Evolutionary conservation across 2,888 invertebrate species (phyloP).

Genomic region (Thymelicus lineola): DNA sequence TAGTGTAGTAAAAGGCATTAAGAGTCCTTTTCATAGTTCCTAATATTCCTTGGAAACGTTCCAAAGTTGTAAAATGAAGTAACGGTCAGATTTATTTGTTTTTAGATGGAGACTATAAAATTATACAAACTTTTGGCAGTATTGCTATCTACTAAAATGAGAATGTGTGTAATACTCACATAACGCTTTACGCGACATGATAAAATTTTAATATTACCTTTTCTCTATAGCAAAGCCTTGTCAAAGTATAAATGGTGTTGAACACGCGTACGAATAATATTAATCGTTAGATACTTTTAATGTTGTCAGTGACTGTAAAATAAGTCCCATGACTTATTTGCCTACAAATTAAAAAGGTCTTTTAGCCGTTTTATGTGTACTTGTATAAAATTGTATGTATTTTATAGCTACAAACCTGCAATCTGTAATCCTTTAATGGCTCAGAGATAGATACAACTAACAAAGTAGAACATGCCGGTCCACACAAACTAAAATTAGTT

Average conservation of each 20-base stretch:
- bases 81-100: conserved; percentile 34
- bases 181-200: not conserved
- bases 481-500: too few relatives aligned
- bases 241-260: too few relatives aligned
- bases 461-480: too few relatives aligned
- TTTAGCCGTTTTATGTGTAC: too few relatives aligned
- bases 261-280: too few relatives aligned
- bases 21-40: conserved; percentile 26
- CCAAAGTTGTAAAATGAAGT: conserved; percentile 33
- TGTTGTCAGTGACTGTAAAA: too few relatives aligned
- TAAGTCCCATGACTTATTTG: too few relatives aligned
- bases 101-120: conserved; percentile 26
- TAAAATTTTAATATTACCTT: too few relatives aligned
- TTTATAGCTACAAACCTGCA: not conserved
- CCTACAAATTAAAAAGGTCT: too few relatives aligned
- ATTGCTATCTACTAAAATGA: not conserved
- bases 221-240: too few relatives aligned
- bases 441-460: not conserved
- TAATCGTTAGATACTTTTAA: too few relatives aligned
- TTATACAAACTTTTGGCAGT: conserved; percentile 32
- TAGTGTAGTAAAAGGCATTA: conserved; percentile 25
- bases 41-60: conserved; percentile 25
- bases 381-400: too few relatives aligned
- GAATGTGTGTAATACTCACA: not conserved
- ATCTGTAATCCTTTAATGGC: not conserved